Conservation (phyloP, 2,888 invertebrate species). For the Stenotaenia linearis region DNA sequence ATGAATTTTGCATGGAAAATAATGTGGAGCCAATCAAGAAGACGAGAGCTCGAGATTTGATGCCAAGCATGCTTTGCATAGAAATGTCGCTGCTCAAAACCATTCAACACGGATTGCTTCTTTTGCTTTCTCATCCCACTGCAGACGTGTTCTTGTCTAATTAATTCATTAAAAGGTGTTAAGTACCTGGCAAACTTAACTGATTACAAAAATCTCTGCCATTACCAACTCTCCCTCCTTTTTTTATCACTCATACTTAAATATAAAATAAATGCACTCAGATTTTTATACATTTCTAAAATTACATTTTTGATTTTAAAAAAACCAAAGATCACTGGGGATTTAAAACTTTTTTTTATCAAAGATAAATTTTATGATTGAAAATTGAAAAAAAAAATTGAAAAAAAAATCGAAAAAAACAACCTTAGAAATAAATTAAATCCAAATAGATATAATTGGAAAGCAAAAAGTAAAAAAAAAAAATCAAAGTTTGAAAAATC, state of each 20-base stretch:
- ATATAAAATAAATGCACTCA: not conserved
- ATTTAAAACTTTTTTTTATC: not conserved
- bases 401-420: not conserved
- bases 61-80: slow-evolving; percentile 26
- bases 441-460: not conserved
- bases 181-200: slow-evolving; percentile 26
- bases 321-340: not conserved
- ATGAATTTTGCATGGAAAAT: slow-evolving; percentile 22
- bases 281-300: not conserved
- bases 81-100: slow-evolving; percentile 13
- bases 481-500: not conserved
- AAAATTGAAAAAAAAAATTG: not conserved
- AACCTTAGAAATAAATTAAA: not conserved
- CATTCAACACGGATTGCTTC: slow-evolving; percentile 16
- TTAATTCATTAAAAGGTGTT: slow-evolving; percentile 26
- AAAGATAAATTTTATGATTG: not conserved
- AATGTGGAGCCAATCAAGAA: slow-evolving; percentile 16
- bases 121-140: not conserved
- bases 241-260: not conserved
- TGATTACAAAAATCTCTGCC: not conserved
- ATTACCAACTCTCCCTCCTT: not conserved
- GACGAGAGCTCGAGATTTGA: slow-evolving; percentile 19
- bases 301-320: not conserved
- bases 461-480: not conserved
- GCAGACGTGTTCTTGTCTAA: slow-evolving; percentile 21